Evolutionary conservation across 2,113 vertebrate species (phyloP).

Genomic region (Antechinus flavipes): DNA sequence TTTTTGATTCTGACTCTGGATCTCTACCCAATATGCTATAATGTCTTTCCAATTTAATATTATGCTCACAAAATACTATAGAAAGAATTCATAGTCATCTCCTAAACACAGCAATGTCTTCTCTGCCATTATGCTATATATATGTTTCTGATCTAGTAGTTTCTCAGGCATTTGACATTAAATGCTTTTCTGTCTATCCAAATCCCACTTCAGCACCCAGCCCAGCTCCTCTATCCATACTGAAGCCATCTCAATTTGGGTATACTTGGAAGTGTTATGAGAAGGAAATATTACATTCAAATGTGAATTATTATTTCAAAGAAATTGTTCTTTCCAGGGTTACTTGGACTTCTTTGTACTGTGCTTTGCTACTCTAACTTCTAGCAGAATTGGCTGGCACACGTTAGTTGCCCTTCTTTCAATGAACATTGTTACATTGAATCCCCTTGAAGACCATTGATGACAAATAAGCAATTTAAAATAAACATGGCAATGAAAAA

Average conservation of each 20-base stretch:
- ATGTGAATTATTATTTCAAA: neutral
- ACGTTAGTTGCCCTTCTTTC: neutral
- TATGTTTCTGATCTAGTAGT: neutral
- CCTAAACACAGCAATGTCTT: neutral
- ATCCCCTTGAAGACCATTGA: neutral
- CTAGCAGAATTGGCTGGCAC: neutral
- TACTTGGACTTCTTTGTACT: neutral
- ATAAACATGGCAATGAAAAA: neutral
- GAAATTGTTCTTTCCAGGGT: neutral
- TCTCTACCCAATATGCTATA: neutral
- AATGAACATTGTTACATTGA: neutral
- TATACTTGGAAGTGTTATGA: neutral
- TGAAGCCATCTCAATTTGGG: neutral
- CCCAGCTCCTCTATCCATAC: neutral
- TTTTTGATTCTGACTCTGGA: neutral
- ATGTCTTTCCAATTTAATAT: neutral
- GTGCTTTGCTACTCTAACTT: neutral
- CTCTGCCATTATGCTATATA: neutral
- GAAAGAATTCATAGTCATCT: neutral
- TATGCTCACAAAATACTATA: neutral
- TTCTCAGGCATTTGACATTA: conserved; percentile 5
- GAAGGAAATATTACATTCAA: neutral
- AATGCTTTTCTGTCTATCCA: conserved; percentile 10
- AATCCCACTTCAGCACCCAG: neutral
- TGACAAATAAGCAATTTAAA: neutral